phyloP scores from a whole-genome alignment of 2,888 invertebrate species.

The Macaria liturata region DNA sequence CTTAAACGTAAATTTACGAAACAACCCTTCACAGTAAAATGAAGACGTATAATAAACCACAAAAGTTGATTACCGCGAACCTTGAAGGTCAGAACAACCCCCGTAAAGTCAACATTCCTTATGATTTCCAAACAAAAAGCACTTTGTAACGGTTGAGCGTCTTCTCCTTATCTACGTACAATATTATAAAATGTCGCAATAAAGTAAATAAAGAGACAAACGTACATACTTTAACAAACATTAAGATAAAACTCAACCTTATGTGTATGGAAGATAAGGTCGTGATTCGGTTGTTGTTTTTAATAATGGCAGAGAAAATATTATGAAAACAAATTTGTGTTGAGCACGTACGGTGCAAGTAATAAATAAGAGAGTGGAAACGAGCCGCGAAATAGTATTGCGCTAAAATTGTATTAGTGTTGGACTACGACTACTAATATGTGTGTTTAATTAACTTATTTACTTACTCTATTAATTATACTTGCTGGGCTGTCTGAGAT shows the following conservation, averaged over 20 bases:
- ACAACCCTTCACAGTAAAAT: background rate
- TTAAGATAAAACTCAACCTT: slow-evolving; percentile 47
- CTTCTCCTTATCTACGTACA: slow-evolving; percentile 75
- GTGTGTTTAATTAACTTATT: no score
- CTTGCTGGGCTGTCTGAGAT: no score
- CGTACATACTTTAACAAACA: slow-evolving; percentile 51
- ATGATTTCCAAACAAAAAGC: slow-evolving; percentile 60
- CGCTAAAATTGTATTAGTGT: slow-evolving; percentile 64
- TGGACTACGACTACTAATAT: slow-evolving; percentile 11
- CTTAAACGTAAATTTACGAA: no score
- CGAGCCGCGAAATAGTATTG: slow-evolving; percentile 68
- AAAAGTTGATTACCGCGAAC: slow-evolving; percentile 23
- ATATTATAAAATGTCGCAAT: slow-evolving; percentile 81
- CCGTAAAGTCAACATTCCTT: slow-evolving; percentile 43
- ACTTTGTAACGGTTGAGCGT: slow-evolving; percentile 68
- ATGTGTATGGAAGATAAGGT: slow-evolving; percentile 40
- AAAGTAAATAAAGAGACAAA: slow-evolving; percentile 79
- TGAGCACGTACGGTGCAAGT: slow-evolving; percentile 79
- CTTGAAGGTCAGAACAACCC: slow-evolving; percentile 32
- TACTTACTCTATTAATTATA: no score
- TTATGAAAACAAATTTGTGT: slow-evolving; percentile 82
- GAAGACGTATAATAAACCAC: slow-evolving; percentile 6
- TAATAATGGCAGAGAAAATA: slow-evolving; percentile 72
- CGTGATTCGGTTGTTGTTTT: slow-evolving; percentile 40
- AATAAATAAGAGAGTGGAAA: slow-evolving; percentile 74